phyloP scores from a whole-genome alignment of 2,888 invertebrate species.

The Microplitis manilae region DNA sequence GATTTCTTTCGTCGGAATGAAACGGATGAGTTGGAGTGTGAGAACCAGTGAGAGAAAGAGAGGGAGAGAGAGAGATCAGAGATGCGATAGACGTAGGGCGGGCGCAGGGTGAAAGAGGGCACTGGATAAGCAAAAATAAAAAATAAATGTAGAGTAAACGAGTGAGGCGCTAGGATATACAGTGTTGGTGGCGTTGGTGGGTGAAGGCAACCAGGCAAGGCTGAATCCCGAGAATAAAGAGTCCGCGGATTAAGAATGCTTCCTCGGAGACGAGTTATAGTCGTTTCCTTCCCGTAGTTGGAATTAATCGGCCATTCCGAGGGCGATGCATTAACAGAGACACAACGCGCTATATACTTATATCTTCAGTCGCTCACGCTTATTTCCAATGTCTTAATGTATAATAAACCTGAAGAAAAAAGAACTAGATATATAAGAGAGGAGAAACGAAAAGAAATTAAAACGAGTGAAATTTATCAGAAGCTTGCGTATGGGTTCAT shows the following conservation, averaged over 20 bases:
- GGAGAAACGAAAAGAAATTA: too few relatives aligned
- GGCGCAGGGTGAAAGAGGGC: constrained; percentile 16
- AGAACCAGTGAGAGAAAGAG: constrained; percentile 46
- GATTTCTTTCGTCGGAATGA: constrained; percentile 56
- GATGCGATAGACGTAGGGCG: constrained; percentile 29
- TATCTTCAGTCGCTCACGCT: constrained; percentile 51
- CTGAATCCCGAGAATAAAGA: constrained; percentile 66
- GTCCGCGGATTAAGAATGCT: constrained; percentile 70
- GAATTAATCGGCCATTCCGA: constrained; percentile 70
- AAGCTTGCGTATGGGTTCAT: too few relatives aligned
- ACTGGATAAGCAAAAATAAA: constrained; percentile 37
- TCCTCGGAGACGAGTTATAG: constrained; percentile 71
- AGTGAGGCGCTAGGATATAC: constrained; percentile 34
- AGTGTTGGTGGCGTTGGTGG: constrained; percentile 36
- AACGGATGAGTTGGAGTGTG: constrained; percentile 37
- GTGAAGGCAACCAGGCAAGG: constrained; percentile 35
- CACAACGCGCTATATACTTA: constrained; percentile 55
- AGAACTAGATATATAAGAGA: constrained; percentile 1
- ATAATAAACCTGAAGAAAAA: constrained; percentile 25
- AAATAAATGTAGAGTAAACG: not conserved
- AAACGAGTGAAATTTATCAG: too few relatives aligned
- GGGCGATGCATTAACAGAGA: constrained; percentile 68
- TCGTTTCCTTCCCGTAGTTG: constrained; percentile 70
- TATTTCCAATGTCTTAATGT: constrained; percentile 42
- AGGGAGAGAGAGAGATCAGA: constrained; percentile 35